Conservation (phyloP, 1,140 invertebrate species). For the Procambarus virginalis region DNA sequence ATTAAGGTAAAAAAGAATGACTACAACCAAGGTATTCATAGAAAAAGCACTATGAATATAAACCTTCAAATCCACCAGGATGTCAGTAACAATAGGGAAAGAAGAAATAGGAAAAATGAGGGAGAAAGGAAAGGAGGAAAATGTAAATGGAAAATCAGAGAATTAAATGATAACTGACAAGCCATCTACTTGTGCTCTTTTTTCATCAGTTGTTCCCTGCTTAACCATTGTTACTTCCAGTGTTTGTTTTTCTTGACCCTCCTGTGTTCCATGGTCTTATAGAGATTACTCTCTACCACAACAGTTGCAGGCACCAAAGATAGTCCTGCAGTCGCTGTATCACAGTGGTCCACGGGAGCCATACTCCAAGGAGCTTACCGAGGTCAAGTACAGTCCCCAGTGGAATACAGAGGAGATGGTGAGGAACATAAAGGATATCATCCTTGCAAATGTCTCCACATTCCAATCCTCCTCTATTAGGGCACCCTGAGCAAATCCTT, state of each 20-base stretch:
- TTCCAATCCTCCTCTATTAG: conserved; percentile 37
- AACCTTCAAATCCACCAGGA: no score
- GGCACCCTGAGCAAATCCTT: not conserved
- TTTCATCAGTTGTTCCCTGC: not conserved
- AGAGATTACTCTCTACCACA: not conserved
- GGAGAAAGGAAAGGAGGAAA: no score
- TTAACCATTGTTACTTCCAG: not conserved
- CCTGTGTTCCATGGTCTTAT: not conserved
- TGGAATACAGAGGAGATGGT: conserved; percentile 55
- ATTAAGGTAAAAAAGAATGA: no score
- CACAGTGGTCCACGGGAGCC: conserved; percentile 39
- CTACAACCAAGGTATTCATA: no score
- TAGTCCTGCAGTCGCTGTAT: conserved; percentile 52
- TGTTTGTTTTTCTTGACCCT: not conserved
- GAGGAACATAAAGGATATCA: conserved; percentile 18
- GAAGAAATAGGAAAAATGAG: no score
- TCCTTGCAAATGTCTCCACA: conserved; percentile 30
- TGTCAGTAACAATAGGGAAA: no score
- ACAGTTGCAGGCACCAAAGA: conserved; percentile 35
- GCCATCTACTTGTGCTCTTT: not conserved
- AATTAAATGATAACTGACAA: not conserved
- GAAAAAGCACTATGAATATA: no score
- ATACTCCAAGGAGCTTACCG: conserved; percentile 28
- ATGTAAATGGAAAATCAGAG: no score
- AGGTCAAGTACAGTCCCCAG: conserved; percentile 31